A percentile compares a stretch with the other conserved stretches of the same genome.
These are phyloP conservation scores for Cyrtorhinus lividipennis DNA, from an alignment of 1,140 invertebrate genomes.

Conservation along the genomic window DNA sequence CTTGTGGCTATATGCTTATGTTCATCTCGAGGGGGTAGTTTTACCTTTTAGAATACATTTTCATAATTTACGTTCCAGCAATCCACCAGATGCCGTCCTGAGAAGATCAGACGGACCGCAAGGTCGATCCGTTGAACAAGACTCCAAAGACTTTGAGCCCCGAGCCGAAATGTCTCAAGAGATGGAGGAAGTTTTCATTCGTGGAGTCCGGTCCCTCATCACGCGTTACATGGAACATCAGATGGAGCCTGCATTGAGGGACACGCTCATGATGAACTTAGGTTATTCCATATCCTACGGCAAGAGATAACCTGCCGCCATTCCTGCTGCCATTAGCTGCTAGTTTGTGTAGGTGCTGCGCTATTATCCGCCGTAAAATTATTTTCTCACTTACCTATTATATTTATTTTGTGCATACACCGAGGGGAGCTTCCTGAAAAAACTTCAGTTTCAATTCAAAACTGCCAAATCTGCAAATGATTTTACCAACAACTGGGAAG, in stretches of 20 bases:
- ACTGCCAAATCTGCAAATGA: background rate
- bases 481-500: background rate
- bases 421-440: background rate
- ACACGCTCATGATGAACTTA: conserved; percentile 69
- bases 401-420: background rate
- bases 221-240: conserved; percentile 66
- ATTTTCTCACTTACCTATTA: background rate
- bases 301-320: conserved; percentile 24
- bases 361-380: background rate
- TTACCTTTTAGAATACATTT: no score
- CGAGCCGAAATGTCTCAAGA: conserved; percentile 35
- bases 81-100: background rate
- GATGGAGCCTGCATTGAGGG: conserved; percentile 64
- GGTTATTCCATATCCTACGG: conserved; percentile 72
- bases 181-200: conserved; percentile 68
- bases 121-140: conserved; percentile 11
- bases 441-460: background rate
- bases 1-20: no score
- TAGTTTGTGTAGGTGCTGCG: conserved; percentile 6
- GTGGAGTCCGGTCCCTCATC: conserved; percentile 57
- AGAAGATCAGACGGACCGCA: conserved; percentile 27
- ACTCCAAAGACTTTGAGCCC: conserved; percentile 9
- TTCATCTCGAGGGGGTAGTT: no score
- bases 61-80: no score
- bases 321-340: background rate